Conservation (phyloP, 2,888 invertebrate species). For the Sphinx pinastri region DNA sequence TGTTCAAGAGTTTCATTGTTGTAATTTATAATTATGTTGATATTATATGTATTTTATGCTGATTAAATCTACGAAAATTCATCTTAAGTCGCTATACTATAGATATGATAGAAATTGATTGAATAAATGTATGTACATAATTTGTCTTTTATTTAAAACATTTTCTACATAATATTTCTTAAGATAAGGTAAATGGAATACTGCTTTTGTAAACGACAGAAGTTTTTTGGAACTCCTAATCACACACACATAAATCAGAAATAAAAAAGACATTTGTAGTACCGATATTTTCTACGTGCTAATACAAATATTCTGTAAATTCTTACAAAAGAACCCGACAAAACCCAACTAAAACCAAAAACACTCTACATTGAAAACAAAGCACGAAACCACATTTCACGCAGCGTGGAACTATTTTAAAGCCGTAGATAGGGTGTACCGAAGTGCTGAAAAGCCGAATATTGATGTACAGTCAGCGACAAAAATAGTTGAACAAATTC, state of each 20-base stretch:
- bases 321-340: no score
- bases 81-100: conserved; percentile 61
- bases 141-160: neutral
- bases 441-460: conserved; percentile 3
- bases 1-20: neutral
- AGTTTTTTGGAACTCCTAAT: no score
- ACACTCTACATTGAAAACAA: neutral
- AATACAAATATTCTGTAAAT: no score
- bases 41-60: conserved; percentile 40
- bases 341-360: neutral
- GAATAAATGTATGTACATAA: conserved; percentile 73
- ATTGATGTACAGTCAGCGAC: neutral
- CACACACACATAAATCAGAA: no score
- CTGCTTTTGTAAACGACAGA: no score
- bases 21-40: conserved; percentile 16
- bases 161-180: neutral
- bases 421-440: no score
- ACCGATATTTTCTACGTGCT: no score
- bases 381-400: neutral
- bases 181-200: no score
- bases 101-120: conserved; percentile 59
- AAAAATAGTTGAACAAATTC: no score
- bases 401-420: no score
- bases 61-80: conserved; percentile 47
- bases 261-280: no score